Evolutionary conservation across 2,888 invertebrate genomes (phyloP).

Genomic region (Amiota mariae): DNA sequence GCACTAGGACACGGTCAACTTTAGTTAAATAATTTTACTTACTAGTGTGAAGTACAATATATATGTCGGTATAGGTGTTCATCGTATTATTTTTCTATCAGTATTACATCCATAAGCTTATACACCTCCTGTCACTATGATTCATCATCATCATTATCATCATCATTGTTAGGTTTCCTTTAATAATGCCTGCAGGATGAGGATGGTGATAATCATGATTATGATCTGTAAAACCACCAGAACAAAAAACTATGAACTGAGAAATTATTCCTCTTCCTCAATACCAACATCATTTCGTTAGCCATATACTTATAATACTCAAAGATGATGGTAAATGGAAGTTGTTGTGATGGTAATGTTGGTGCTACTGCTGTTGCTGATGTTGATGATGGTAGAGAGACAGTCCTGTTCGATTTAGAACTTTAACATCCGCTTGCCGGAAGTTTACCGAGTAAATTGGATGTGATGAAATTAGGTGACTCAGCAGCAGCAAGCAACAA

Average conservation of each 20-base stretch:
- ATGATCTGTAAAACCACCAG: too few species aligned
- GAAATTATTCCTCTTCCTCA: neutral
- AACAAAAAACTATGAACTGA: too few species aligned
- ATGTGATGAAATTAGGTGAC: slow-evolving; percentile 38
- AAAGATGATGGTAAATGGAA: neutral
- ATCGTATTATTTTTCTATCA: neutral
- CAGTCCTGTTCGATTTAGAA: slow-evolving; percentile 28
- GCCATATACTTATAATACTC: too few species aligned
- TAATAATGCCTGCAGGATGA: neutral
- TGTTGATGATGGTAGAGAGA: neutral
- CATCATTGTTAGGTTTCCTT: neutral
- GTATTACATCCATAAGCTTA: neutral
- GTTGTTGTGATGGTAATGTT: neutral
- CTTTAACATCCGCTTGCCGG: slow-evolving; percentile 36
- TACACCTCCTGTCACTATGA: neutral
- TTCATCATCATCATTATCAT: neutral
- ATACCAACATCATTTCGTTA: neutral
- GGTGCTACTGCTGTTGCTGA: neutral
- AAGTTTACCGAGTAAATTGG: slow-evolving; percentile 36
- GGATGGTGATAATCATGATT: neutral
- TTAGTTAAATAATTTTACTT: too few species aligned
- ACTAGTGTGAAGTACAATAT: too few species aligned
- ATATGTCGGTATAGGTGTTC: too few species aligned
- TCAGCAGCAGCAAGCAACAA: slow-evolving; percentile 12
- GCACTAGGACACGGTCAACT: too few species aligned